These are phyloP conservation scores for Elaphurus davidianus DNA, from an alignment of 2,113 vertebrate species.

Conservation along the genomic window DNA sequence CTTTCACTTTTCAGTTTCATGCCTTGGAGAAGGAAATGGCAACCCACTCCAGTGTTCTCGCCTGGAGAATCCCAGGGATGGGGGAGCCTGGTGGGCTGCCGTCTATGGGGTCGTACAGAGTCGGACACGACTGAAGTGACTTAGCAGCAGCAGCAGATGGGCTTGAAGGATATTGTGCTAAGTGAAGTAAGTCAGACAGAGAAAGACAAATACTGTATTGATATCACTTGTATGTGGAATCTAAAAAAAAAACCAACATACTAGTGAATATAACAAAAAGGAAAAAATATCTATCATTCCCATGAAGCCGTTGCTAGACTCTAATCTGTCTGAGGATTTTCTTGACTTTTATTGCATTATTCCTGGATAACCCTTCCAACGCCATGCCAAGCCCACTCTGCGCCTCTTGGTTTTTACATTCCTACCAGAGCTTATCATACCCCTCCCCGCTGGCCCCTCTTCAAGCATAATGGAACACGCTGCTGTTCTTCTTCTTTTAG, in stretches of 20 bases:
- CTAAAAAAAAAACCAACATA: not conserved
- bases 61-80: no score
- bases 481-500: conserved; percentile 1
- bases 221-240: not conserved
- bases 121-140: no score
- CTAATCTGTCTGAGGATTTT: conserved; percentile 35
- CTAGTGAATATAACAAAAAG: not conserved
- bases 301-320: conserved; percentile 2
- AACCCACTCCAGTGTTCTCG: no score
- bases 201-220: not conserved
- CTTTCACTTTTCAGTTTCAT: no score
- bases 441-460: not conserved
- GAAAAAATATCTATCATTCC: not conserved
- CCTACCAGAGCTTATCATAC: not conserved
- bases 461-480: not conserved
- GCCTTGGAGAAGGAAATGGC: no score
- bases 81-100: no score
- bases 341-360: conserved; percentile 5
- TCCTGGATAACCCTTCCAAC: not conserved
- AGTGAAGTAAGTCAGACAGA: not conserved
- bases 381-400: not conserved
- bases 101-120: no score
- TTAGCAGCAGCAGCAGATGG: not conserved
- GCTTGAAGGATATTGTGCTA: no score
- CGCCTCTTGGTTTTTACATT: not conserved